Conservation (phyloP, 2,113 vertebrate species). For the Vanacampus margaritifer region DNA sequence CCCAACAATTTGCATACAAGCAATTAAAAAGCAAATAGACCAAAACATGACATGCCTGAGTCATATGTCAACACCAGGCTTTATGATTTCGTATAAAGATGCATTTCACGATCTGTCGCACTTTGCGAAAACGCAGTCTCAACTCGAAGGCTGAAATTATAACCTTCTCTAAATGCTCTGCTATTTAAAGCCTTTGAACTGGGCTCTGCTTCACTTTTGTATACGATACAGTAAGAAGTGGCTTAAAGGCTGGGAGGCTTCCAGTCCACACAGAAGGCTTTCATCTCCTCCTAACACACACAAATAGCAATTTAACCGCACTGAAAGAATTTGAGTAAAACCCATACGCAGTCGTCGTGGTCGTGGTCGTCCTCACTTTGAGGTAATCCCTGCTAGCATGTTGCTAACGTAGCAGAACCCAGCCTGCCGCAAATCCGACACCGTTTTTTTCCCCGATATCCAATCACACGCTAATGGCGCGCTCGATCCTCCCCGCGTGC, state of each 20-base stretch:
- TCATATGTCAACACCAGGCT: not conserved
- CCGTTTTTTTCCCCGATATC: slow-evolving; percentile 9
- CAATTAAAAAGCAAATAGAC: slow-evolving; percentile 19
- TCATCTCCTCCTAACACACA: slow-evolving; percentile 49
- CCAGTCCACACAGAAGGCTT: slow-evolving; percentile 54
- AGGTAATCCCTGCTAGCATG: slow-evolving; percentile 36
- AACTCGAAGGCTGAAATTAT: slow-evolving; percentile 56
- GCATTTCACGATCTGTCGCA: slow-evolving; percentile 40
- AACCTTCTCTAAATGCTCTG: slow-evolving; percentile 53
- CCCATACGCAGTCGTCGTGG: slow-evolving; percentile 14
- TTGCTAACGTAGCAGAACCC: slow-evolving; percentile 29
- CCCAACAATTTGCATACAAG: not conserved
- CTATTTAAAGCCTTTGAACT: slow-evolving; percentile 61
- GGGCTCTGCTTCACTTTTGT: slow-evolving; percentile 27
- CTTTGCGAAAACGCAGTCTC: slow-evolving; percentile 44
- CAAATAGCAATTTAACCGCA: slow-evolving; percentile 32
- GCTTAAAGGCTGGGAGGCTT: slow-evolving; percentile 45
- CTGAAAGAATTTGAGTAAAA: slow-evolving; percentile 25
- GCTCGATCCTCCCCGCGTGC: slow-evolving; percentile 31
- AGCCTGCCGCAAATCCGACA: slow-evolving; percentile 38
- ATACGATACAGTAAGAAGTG: slow-evolving; percentile 39
- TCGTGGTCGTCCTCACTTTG: slow-evolving; percentile 17
- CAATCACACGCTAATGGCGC: slow-evolving; percentile 32
- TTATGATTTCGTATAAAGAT: slow-evolving; percentile 22
- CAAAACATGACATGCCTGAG: slow-evolving; percentile 12